Conservation (phyloP, 2,797 vertebrate genomes). For the Lacerta viridis region DNA sequence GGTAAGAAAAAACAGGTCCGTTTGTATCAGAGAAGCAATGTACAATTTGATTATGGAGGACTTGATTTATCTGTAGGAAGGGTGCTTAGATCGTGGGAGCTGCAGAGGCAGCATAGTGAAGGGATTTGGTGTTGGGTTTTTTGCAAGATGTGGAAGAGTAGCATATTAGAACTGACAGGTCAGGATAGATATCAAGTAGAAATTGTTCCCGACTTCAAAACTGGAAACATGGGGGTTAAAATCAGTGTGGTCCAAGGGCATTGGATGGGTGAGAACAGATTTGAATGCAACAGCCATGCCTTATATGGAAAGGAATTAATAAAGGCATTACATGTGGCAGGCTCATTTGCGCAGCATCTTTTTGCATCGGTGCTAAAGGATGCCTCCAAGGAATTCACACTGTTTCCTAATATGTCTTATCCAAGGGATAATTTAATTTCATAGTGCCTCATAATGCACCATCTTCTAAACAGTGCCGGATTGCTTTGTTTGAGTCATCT, state of each 20-base stretch:
- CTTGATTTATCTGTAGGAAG: background rate
- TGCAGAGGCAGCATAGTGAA: background rate
- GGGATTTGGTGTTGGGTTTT: background rate
- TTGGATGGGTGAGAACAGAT: background rate
- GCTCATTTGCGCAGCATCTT: background rate
- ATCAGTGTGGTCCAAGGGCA: background rate
- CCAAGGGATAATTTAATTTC: slow-evolving; percentile 27
- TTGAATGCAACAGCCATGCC: background rate
- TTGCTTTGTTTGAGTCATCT: slow-evolving; percentile 6
- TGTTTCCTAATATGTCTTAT: slow-evolving; percentile 13
- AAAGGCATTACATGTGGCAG: slow-evolving; percentile 8
- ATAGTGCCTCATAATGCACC: background rate
- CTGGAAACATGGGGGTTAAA: background rate
- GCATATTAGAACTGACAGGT: background rate
- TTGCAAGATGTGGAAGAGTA: background rate
- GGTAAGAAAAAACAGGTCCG: too few species aligned
- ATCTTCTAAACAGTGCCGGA: background rate
- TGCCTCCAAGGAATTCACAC: slow-evolving; percentile 7
- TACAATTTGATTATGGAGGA: background rate
- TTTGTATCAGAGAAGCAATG: background rate
- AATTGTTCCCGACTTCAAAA: background rate
- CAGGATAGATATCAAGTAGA: background rate
- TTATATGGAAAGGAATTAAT: slow-evolving; percentile 1
- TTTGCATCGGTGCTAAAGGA: slow-evolving; percentile 16
- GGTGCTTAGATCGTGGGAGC: background rate